Evolutionary conservation across 2,113 vertebrate species (phyloP), one percentile per base, ranked within the genome.

Genomic region (Hydropotes inermis): DNA sequence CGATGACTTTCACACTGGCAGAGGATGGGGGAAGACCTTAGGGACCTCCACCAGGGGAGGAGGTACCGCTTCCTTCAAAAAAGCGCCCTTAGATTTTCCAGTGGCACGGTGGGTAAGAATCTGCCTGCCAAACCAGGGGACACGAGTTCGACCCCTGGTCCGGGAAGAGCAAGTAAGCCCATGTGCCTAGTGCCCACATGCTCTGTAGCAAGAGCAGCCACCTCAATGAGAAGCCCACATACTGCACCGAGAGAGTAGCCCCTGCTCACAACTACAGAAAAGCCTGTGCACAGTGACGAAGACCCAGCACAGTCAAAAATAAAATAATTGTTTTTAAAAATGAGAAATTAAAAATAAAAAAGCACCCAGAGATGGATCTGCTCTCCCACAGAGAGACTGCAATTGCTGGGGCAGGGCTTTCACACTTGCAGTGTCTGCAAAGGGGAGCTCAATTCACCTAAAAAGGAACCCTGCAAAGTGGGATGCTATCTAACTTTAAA

Each of bases 1-100:
- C 4, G 2, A n/a, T 1, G 54, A 27, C 14, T 9, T n/a, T 57
- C 33, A 57, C 3, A 30, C 5, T 1, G 1, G 39, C 28, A n/a
- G 61, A 54, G 36, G 9, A n/a, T 2, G 17, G 11, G 19, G 36
- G 13, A 9, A n/a, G 36, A 61, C 30, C 45, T 89, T 50, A 25
- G 54, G 39, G 27, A 10, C 1, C 1, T 0, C 7, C 54, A 58
- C 84, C 19, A 13, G 4, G 54, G 36, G 23, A 36, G 23, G 64
- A 28, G 57, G 12, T 25, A 60, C 30, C 8, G 74, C 30, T 74
- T 47, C 23, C 89, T 76, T 36, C 52, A 25, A 55, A 54, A 54
- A 54, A 54, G 43, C 43, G 10, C 36, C 60, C 76, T 76, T 76
- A 43, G 70, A 39, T 39, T 74, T 74, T 74, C 67, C 36, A 76